Base-by-base conservation (phyloP, 2,113 vertebrate genomes). In the Petrocephalus microphthalmus region DNA sequence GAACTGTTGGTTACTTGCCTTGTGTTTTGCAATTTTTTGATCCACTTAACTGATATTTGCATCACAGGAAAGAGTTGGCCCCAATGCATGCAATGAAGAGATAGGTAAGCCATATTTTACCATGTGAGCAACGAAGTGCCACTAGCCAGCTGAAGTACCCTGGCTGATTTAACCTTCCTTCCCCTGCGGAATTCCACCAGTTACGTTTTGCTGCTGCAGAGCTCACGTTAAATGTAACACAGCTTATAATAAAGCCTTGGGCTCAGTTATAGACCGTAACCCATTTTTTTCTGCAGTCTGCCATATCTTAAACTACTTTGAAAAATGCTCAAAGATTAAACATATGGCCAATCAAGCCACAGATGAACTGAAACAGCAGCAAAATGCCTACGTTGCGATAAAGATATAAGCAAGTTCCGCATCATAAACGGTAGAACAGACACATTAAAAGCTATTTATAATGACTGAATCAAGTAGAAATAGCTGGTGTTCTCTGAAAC, bases 291-390 rank as follows among this genome's bases (percentile, higher is more conserved):
- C 45, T 83, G 37, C 81, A 11, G 45, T 49, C 71, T 45, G 45
- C 45, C 8, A 54, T 54, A 54, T 49, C 25, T 85, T 54, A 52
- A 52, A 53, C 81, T 13, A 54, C 49, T n/a, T 54, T 42, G 29
- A 85, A 29, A 84, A 85, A 19, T 54, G 52, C 15, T 53, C 22
- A 52, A 5, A 53, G 20, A 33, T 17, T 19, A 51, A 85, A 25
- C 81, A 83, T 83, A 83, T 83, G 81, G 81, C 22, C 19, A 22
- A 33, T 85, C 84, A 85, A 85, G 52, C 25, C 84, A 85, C 49
- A 85, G 52, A 85, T 37, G 52, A 85, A 29, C 52, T 85, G 51
- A 56, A 85, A 37, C 52, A 85, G 52, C 49, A 54, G 81, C 81
- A 83, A 83, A 49, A 83, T 83, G 84, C 15, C 52, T 53, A 13